A percentile compares a stretch with the other conserved stretches of the same genome.
phyloP scores from a whole-genome alignment of 2,797 vertebrate species.

The Anisognathus igniventris region DNA sequence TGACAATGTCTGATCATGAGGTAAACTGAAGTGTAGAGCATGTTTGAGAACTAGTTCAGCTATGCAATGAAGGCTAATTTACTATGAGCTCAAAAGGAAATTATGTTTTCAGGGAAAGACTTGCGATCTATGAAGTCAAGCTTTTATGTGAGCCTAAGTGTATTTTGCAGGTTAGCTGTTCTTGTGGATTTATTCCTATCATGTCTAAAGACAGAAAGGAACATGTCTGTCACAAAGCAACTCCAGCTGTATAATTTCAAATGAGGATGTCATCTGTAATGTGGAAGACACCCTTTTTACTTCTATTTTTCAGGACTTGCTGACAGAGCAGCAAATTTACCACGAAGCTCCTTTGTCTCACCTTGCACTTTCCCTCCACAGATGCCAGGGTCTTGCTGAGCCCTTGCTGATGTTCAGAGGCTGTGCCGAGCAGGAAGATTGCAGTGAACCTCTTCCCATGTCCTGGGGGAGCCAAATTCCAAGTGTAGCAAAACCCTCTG shows the following conservation, averaged over 20 bases:
- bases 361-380: conserved; percentile 61
- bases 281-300: conserved; percentile 18
- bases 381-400: conserved; percentile 36
- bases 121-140: conserved; percentile 27
- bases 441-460: background rate
- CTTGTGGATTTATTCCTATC: conserved; percentile 44
- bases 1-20: background rate
- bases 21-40: background rate
- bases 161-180: conserved; percentile 53
- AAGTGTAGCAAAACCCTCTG: background rate
- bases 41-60: conserved; percentile 8
- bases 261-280: conserved; percentile 9
- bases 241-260: conserved; percentile 28
- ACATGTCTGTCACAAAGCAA: conserved; percentile 20
- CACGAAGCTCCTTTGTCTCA: conserved; percentile 17
- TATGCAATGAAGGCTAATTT: conserved; percentile 45
- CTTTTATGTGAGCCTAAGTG: conserved; percentile 31
- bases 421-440: background rate
- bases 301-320: background rate
- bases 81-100: conserved; percentile 52
- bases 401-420: background rate
- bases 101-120: background rate
- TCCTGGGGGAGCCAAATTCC: background rate
- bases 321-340: conserved; percentile 16
- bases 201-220: background rate